Evolutionary conservation across 2,113 vertebrate genomes (phyloP).

Genomic region (Ceyx margarethae): DNA sequence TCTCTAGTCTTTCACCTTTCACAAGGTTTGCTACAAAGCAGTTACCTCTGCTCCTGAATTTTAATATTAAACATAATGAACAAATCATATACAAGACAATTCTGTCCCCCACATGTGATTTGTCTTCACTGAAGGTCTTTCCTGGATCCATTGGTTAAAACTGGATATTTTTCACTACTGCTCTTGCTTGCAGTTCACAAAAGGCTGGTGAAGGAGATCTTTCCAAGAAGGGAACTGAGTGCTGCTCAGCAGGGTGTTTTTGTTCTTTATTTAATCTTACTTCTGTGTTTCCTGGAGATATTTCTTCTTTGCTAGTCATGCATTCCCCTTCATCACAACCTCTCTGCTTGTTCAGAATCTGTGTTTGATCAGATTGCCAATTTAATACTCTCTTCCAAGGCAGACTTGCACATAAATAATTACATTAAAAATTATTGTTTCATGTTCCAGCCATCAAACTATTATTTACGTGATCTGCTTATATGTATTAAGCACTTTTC

Average conservation of each 20-base stretch:
- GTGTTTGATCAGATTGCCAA: background rate
- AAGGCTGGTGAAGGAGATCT: fast-evolving
- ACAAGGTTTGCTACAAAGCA: background rate
- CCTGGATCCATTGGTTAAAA: background rate
- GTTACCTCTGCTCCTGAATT: background rate
- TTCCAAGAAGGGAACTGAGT: background rate
- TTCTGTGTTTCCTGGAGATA: background rate
- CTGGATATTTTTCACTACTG: background rate
- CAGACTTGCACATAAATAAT: background rate
- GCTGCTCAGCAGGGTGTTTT: background rate
- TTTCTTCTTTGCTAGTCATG: background rate
- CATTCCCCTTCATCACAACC: background rate
- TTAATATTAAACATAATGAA: background rate
- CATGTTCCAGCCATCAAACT: background rate
- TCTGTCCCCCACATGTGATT: background rate
- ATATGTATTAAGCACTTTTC: background rate
- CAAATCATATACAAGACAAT: background rate
- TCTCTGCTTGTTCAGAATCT: background rate
- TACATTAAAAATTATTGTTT: background rate
- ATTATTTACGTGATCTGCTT: background rate
- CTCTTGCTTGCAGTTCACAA: background rate
- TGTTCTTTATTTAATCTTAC: background rate
- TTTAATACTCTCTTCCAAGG: background rate
- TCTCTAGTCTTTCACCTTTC: background rate
- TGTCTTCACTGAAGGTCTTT: background rate